Evolutionary conservation across 1,140 invertebrate genomes (phyloP).

Genomic region (Stegodyphus mimosarum): DNA sequence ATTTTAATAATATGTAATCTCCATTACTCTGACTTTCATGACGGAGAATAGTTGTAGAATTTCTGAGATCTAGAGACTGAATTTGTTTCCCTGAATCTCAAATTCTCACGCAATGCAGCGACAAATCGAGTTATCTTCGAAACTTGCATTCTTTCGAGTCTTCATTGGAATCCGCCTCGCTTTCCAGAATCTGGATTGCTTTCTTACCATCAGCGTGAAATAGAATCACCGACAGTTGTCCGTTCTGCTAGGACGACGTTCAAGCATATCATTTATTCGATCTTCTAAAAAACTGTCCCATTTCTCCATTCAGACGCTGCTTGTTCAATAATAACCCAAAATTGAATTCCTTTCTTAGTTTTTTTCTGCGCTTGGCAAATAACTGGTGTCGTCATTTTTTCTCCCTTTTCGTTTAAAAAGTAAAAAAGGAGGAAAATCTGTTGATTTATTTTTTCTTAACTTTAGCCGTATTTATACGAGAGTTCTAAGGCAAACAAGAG

Average conservation of each 20-base stretch:
- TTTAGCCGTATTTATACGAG: too few relatives aligned
- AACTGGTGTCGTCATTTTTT: not conserved
- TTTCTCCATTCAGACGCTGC: slow-evolving; percentile 23
- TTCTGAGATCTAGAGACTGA: too few relatives aligned
- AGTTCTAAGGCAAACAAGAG: too few relatives aligned
- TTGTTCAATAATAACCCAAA: slow-evolving; percentile 25
- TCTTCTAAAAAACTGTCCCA: slow-evolving; percentile 41
- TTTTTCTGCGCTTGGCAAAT: slow-evolving; percentile 27
- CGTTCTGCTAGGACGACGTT: not conserved
- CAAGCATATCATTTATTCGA: slow-evolving; percentile 42
- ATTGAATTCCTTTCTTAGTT: slow-evolving; percentile 30
- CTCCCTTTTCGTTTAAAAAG: not conserved
- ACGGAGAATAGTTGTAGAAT: too few relatives aligned
- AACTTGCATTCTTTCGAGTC: too few relatives aligned
- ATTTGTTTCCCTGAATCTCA: too few relatives aligned
- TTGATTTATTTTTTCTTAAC: slow-evolving; percentile 21
- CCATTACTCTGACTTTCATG: too few relatives aligned
- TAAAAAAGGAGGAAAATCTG: not conserved
- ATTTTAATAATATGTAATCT: too few relatives aligned
- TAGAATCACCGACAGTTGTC: slow-evolving; percentile 10
- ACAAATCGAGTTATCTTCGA: too few relatives aligned
- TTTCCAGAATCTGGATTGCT: not conserved
- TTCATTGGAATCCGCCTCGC: too few relatives aligned
- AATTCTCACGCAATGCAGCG: too few relatives aligned
- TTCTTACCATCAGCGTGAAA: slow-evolving; percentile 5